These are phyloP conservation scores for Cryptoblepharus egeriae DNA, from an alignment of 2,797 vertebrate species.

Conservation along the genomic window DNA sequence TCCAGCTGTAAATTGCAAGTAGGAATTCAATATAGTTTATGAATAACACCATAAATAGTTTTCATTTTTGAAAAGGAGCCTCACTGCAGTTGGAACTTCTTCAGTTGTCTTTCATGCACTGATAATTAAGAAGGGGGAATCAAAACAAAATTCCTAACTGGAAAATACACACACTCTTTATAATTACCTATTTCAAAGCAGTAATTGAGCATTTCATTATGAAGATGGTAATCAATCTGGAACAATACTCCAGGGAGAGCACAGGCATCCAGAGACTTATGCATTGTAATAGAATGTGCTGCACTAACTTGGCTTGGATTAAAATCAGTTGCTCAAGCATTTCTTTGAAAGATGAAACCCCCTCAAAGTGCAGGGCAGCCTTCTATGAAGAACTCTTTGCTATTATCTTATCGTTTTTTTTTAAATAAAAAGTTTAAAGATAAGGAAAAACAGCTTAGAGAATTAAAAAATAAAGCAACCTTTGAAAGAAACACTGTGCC, in stretches of 20 bases:
- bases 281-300: constrained; percentile 64
- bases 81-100: constrained; percentile 53
- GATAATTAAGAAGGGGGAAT: constrained; percentile 51
- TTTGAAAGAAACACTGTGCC: background rate
- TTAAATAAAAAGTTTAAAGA: constrained; percentile 21
- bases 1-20: constrained; percentile 51
- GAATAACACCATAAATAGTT: constrained; percentile 49
- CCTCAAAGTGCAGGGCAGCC: constrained; percentile 17
- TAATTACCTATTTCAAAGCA: constrained; percentile 87
- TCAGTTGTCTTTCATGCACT: constrained; percentile 61
- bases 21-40: constrained; percentile 61
- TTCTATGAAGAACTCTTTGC: constrained; percentile 35
- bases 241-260: constrained; percentile 72
- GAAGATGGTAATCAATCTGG: constrained; percentile 78
- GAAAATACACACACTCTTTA: constrained; percentile 70
- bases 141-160: constrained; percentile 60
- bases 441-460: constrained; percentile 13
- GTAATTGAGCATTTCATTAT: constrained; percentile 87
- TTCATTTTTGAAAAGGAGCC: constrained; percentile 35
- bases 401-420: constrained; percentile 38
- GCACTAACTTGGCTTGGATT: constrained; percentile 40
- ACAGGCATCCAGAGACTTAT: constrained; percentile 48
- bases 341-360: constrained; percentile 61
- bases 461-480: constrained; percentile 10
- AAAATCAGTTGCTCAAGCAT: constrained; percentile 50